phyloP scores from a whole-genome alignment of 1,140 invertebrate species.

The Drosophila virilis region DNA sequence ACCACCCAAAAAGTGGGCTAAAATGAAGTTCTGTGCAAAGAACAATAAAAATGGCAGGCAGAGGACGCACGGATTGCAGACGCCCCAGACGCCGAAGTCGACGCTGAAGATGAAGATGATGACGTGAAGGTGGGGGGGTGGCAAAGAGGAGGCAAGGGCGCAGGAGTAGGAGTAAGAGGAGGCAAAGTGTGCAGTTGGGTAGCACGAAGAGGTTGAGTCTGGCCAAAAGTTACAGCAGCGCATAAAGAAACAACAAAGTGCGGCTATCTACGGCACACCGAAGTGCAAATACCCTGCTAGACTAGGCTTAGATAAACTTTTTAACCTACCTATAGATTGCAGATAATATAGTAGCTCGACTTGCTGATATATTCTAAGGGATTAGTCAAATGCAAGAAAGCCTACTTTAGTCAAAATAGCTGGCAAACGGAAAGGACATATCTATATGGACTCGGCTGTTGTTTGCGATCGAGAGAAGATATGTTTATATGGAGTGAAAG shows the following conservation, averaged over 20 bases:
- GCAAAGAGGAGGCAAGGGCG: background rate
- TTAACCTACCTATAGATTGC: too few relatives aligned
- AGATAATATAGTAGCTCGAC: too few relatives aligned
- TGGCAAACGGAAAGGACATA: too few relatives aligned
- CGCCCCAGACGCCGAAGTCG: background rate
- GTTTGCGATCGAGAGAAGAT: too few relatives aligned
- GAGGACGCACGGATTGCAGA: slow-evolving; percentile 4
- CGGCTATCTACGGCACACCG: too few relatives aligned
- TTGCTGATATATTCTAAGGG: too few relatives aligned
- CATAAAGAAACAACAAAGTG: slow-evolving; percentile 33
- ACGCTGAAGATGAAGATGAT: slow-evolving; percentile 21
- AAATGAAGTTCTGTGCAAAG: slow-evolving; percentile 80
- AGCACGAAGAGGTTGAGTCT: slow-evolving; percentile 32
- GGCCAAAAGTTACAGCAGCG: slow-evolving; percentile 69
- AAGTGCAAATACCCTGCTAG: too few relatives aligned
- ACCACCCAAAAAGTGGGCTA: slow-evolving; percentile 80
- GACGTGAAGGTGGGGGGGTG: background rate
- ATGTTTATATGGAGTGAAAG: too few relatives aligned
- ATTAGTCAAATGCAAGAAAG: too few relatives aligned
- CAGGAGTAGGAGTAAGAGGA: background rate
- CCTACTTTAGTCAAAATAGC: too few relatives aligned
- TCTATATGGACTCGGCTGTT: too few relatives aligned
- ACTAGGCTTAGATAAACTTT: too few relatives aligned
- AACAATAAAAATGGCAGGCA: slow-evolving; percentile 77
- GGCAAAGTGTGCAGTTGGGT: background rate